Evolutionary conservation across 2,888 invertebrate species (phyloP).

Genomic region (Platyscelio sp.): DNA sequence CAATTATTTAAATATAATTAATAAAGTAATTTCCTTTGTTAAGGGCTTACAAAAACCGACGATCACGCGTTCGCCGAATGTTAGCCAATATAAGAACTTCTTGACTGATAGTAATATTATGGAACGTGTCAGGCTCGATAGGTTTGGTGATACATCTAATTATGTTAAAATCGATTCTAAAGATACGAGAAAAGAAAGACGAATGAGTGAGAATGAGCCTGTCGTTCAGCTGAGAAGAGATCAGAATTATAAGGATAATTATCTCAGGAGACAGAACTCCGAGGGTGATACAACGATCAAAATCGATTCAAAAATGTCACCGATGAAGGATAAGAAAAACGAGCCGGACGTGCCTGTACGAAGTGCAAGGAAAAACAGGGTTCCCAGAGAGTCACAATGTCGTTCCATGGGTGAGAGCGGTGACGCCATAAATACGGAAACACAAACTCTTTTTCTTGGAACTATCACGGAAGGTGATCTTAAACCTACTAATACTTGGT

Average conservation of each 20-base stretch:
- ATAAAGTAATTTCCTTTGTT: too few relatives aligned
- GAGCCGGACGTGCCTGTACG: constrained; percentile 84
- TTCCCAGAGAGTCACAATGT: constrained; percentile 83
- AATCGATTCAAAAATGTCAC: constrained; percentile 70
- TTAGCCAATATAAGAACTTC: constrained; percentile 80
- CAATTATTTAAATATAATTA: too few relatives aligned
- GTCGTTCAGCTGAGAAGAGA: constrained; percentile 74
- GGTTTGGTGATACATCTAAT: constrained; percentile 81
- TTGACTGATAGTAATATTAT: constrained; percentile 80
- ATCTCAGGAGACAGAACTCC: constrained; percentile 81
- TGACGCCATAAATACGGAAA: constrained; percentile 76
- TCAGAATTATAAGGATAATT: constrained; percentile 78
- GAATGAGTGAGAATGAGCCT: constrained; percentile 78
- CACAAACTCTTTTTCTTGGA: constrained; percentile 81
- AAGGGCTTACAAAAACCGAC: constrained; percentile 79
- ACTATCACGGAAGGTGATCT: constrained; percentile 83
- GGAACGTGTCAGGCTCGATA: constrained; percentile 79
- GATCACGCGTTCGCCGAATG: constrained; percentile 81
- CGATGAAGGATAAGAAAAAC: constrained; percentile 74
- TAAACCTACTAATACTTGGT: constrained; percentile 78
- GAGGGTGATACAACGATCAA: constrained; percentile 81
- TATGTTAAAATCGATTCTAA: constrained; percentile 80
- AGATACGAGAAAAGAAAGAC: constrained; percentile 76
- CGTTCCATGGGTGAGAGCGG: constrained; percentile 84
- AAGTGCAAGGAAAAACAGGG: constrained; percentile 82